Percentiles rank a stretch among this genome's conserved stretches.
Evolutionary conservation across 1,140 invertebrate species (phyloP).

Genomic region (Drosophila repletoides): DNA sequence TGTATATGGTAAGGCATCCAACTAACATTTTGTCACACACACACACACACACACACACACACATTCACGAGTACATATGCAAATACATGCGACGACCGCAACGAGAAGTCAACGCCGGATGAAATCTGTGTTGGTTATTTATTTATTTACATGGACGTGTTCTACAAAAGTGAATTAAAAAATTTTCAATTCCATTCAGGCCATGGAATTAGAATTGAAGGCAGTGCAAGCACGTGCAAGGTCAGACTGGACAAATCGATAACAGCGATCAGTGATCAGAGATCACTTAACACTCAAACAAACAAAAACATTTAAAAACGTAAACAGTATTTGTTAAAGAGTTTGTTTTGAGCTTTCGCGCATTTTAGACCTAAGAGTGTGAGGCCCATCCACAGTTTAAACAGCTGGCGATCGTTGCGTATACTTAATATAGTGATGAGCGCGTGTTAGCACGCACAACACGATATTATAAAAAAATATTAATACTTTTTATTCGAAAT

Average conservation of each 20-base stretch:
- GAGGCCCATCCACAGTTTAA: too few relatives aligned
- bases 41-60: not conserved
- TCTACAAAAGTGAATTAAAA: not conserved
- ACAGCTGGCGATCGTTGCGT: too few relatives aligned
- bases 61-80: not conserved
- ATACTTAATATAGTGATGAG: too few relatives aligned
- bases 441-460: too few relatives aligned
- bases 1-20: not conserved
- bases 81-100: conserved; percentile 9
- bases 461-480: too few relatives aligned
- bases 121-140: not conserved
- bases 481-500: too few relatives aligned
- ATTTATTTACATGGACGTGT: not conserved
- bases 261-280: not conserved
- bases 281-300: conserved; percentile 4
- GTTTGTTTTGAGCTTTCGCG: not conserved
- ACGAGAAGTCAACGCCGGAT: conserved; percentile 6
- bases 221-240: too few relatives aligned
- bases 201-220: too few relatives aligned
- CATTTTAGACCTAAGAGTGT: too few relatives aligned
- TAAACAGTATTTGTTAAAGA: conserved; percentile 24
- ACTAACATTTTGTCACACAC: not conserved
- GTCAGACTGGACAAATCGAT: not conserved
- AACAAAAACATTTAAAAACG: not conserved
- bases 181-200: not conserved